These are phyloP conservation scores for Lasius platythorax DNA, from an alignment of 2,888 invertebrate genomes.

Conservation along the genomic window DNA sequence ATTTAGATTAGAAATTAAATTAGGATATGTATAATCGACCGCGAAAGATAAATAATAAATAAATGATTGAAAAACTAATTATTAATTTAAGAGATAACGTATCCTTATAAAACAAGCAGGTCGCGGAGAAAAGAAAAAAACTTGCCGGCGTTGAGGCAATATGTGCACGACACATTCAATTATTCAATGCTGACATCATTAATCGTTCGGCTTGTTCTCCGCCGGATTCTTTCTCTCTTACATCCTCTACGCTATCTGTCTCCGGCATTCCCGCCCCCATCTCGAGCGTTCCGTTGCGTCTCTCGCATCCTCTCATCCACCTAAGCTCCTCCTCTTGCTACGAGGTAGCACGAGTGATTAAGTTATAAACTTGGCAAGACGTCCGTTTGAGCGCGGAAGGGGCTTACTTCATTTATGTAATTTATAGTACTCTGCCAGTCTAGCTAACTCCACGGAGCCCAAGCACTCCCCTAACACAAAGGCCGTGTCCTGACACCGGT, in stretches of 20 bases:
- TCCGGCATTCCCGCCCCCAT: conserved; percentile 16
- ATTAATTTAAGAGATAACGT: neutral
- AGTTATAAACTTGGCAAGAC: conserved; percentile 82
- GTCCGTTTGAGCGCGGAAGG: conserved; percentile 77
- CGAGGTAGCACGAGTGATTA: conserved; percentile 78
- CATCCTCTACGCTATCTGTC: conserved; percentile 31
- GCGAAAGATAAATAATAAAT: neutral
- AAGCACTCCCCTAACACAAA: conserved; percentile 70
- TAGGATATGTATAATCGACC: neutral
- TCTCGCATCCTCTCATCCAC: conserved; percentile 46
- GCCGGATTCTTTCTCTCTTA: conserved; percentile 59
- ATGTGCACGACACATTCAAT: conserved; percentile 72
- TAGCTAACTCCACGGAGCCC: conserved; percentile 71
- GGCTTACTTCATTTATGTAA: conserved; percentile 83
- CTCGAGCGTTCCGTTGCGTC: conserved; percentile 49
- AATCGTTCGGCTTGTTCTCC: conserved; percentile 49
- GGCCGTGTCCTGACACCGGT: conserved; percentile 76
- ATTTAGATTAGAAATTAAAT: neutral
- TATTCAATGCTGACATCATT: conserved; percentile 70
- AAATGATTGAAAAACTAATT: neutral
- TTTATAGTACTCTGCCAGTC: conserved; percentile 80
- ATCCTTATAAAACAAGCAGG: conserved; percentile 7
- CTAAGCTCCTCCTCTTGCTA: conserved; percentile 63
- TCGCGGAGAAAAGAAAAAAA: conserved; percentile 34
- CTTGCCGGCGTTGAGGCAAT: conserved; percentile 58